phyloP scores from a whole-genome alignment of 2,888 invertebrate genomes.

The Chaetoderma sp. region DNA sequence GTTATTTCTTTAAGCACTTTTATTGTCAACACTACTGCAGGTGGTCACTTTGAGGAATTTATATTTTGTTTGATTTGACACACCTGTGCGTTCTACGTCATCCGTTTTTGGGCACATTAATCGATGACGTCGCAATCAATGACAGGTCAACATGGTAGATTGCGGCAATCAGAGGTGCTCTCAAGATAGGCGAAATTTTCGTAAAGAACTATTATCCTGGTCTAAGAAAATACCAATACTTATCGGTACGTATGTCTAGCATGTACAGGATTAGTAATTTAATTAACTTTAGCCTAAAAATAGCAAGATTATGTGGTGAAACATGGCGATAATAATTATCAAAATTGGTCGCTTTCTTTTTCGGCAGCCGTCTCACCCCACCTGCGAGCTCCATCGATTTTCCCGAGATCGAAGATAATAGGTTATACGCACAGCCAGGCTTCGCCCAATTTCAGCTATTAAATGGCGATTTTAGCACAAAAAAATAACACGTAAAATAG shows the following conservation, averaged over 20 bases:
- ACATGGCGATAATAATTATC: slow-evolving; percentile 49
- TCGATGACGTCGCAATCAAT: slow-evolving; percentile 51
- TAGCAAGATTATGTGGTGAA: slow-evolving; percentile 5
- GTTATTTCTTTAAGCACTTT: too few relatives aligned
- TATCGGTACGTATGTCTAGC: slow-evolving; percentile 56
- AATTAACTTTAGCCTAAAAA: slow-evolving; percentile 13
- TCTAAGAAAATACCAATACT: slow-evolving; percentile 67
- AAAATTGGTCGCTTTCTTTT: slow-evolving; percentile 48
- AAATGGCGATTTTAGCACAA: too few relatives aligned
- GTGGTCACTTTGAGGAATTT: too few relatives aligned
- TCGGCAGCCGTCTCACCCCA: neutral
- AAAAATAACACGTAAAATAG: too few relatives aligned
- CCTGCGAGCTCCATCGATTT: too few relatives aligned
- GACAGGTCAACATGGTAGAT: slow-evolving; percentile 65
- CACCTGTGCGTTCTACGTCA: slow-evolving; percentile 57
- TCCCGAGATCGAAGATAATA: too few relatives aligned
- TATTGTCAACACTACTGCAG: too few relatives aligned
- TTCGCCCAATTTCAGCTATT: too few relatives aligned
- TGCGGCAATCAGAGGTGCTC: slow-evolving; percentile 65
- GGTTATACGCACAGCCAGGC: too few relatives aligned
- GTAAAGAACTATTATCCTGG: slow-evolving; percentile 69
- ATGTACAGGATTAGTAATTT: slow-evolving; percentile 3
- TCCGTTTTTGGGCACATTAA: slow-evolving; percentile 42
- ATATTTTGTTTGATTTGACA: slow-evolving; percentile 38
- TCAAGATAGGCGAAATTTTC: slow-evolving; percentile 65